Base-by-base conservation (phyloP, 2,113 vertebrate species). In the Pyrgilauda ruficollis region DNA sequence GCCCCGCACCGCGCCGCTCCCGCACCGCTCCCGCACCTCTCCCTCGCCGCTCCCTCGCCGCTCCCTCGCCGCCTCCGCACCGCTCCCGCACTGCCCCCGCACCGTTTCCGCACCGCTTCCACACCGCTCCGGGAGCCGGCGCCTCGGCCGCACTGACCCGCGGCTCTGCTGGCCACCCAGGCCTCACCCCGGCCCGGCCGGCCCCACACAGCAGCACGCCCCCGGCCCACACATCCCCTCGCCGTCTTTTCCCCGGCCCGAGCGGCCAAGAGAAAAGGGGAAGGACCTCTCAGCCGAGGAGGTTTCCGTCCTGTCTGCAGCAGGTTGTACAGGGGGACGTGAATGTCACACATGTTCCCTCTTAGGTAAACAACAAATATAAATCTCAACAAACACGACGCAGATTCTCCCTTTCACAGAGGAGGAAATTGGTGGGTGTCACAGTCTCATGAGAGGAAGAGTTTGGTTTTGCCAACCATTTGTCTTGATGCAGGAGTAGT, bases 191-290 rank as follows among this genome's bases (percentile, higher is more conserved):
- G 24, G 55, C 44, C 28, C 14, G 8, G 12, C 8, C 8, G 1
- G 43, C 4, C 58, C 2, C 3, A 1, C 43, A 5, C 41, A 23
- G 50, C 56, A 15, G 30, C 17, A 0, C 15, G 3, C 1, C 44
- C 22, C 52, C 3, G 37, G 3, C 26, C 28, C 35, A 2, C 2
- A 4, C 39, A 23, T 4, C 3, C 11, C 11, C 28, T 11, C 69
- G 14, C 26, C 30, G 19, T 9, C 10, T 35, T 35, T 49, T 31
- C 10, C 18, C 22, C 52, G 15, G 28, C 6, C 35, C 0, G 33
- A 39, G 24, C 4, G 3, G 3, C 21, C 0, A 3, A 13, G 61
- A 2, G 39, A 82, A n/a, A n/a, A n/a, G 17, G 24, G 31, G 0
- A 7, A 59, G 50, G 18, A 0, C 12, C 21, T 15, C 41, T 43